Percentiles rank a stretch among this genome's conserved stretches.
These are phyloP conservation scores for Melieria picta DNA, from an alignment of 2,888 invertebrate genomes.

Conservation along the genomic window DNA sequence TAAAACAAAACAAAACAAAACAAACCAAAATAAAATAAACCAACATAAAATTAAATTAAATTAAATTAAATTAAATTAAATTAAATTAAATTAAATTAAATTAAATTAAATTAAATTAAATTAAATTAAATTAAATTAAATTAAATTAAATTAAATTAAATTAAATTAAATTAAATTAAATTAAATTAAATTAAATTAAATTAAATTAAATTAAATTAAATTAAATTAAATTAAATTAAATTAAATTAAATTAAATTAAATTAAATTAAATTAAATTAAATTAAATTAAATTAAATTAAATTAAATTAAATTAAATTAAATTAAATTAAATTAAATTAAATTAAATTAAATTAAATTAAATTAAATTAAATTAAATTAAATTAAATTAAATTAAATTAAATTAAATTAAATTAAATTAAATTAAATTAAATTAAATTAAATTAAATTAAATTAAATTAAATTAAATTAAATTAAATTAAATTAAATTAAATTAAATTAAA, in stretches of 20 bases:
- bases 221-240: not conserved
- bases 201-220: not conserved
- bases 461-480: not conserved
- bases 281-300: not conserved
- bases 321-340: not conserved
- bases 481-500: not conserved
- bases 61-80: not conserved
- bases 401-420: not conserved
- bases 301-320: not conserved
- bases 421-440: not conserved
- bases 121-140: not conserved
- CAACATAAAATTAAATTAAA: not conserved
- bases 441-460: not conserved
- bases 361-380: not conserved
- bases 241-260: not conserved
- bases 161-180: not conserved
- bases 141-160: not conserved
- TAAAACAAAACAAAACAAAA: not conserved
- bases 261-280: not conserved
- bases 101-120: not conserved
- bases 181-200: not conserved
- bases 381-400: not conserved
- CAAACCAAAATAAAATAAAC: conserved; percentile 4
- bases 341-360: not conserved
- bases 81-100: no score